These are phyloP conservation scores for Perizoma affinitatum DNA, from an alignment of 2,888 invertebrate genomes.

Conservation along the genomic window DNA sequence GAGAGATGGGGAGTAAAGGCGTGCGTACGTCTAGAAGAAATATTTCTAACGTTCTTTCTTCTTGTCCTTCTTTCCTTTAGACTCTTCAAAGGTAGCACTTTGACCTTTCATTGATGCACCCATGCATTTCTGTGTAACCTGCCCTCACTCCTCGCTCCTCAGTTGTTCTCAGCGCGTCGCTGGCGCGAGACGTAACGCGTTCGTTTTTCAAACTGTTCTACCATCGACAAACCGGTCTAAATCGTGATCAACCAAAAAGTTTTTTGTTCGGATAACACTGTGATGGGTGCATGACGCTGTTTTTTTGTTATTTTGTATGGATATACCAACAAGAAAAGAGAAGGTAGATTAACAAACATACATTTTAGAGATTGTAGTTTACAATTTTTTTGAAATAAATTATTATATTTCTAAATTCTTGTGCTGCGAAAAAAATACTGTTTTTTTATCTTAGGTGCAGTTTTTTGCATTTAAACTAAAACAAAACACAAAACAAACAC, in stretches of 20 bases:
- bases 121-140: conserved; percentile 31
- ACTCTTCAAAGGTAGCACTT: background rate
- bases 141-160: conserved; percentile 31
- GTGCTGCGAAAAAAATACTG: too few relatives aligned
- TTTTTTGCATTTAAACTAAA: too few relatives aligned
- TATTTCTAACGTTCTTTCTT: too few relatives aligned
- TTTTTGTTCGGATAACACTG: conserved; percentile 25
- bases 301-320: conserved; percentile 32
- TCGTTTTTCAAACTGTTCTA: conserved; percentile 44
- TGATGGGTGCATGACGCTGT: conserved; percentile 26
- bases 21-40: too few relatives aligned
- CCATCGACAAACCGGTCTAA: conserved; percentile 38
- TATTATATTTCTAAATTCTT: too few relatives aligned
- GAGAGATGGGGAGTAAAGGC: too few relatives aligned
- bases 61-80: too few relatives aligned
- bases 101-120: conserved; percentile 37
- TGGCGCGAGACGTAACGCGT: conserved; percentile 58
- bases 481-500: too few relatives aligned
- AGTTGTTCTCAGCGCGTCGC: conserved; percentile 64
- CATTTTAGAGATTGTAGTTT: too few relatives aligned
- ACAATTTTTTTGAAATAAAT: too few relatives aligned
- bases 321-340: conserved; percentile 32
- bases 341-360: conserved; percentile 38
- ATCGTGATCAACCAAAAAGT: conserved; percentile 31
- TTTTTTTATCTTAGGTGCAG: too few relatives aligned